A percentile compares a stretch with the other conserved stretches of the same genome.
Evolutionary conservation across 2,797 vertebrate genomes (phyloP).

Genomic region (Peromyscus attwateri): DNA sequence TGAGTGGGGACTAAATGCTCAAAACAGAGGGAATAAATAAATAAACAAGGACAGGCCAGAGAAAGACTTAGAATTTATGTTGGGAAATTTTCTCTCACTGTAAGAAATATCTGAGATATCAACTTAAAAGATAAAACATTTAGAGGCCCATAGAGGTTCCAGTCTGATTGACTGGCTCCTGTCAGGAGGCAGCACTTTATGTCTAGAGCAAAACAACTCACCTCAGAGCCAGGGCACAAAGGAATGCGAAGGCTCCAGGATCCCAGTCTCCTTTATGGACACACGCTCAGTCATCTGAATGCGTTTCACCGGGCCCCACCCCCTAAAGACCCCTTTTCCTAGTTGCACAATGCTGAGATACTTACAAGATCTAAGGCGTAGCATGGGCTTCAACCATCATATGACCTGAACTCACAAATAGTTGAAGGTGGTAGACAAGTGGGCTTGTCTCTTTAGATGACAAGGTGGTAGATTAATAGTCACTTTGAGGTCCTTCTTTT

Average conservation of each 20-base stretch:
- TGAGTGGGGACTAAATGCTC: neutral
- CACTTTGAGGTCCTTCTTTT: neutral
- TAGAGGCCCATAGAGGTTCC: neutral
- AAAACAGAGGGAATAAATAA: neutral
- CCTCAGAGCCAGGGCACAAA: neutral
- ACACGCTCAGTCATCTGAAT: neutral
- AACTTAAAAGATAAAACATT: neutral
- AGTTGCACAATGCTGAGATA: no score
- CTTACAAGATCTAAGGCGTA: neutral
- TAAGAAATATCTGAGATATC: neutral
- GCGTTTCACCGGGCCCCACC: neutral
- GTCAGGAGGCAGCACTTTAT: neutral
- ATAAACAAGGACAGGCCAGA: neutral
- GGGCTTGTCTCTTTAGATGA: neutral
- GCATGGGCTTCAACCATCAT: neutral
- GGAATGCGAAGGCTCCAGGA: no score
- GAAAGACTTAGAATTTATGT: neutral
- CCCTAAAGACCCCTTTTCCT: neutral
- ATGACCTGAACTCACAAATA: neutral
- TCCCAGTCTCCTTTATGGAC: neutral
- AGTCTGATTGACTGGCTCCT: neutral
- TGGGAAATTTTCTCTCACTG: neutral
- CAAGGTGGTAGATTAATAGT: neutral
- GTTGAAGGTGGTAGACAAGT: neutral
- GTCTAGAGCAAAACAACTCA: neutral